Base-by-base conservation (phyloP, 1,140 invertebrate genomes). In the Hermatobates lingyangjiaoensis region DNA sequence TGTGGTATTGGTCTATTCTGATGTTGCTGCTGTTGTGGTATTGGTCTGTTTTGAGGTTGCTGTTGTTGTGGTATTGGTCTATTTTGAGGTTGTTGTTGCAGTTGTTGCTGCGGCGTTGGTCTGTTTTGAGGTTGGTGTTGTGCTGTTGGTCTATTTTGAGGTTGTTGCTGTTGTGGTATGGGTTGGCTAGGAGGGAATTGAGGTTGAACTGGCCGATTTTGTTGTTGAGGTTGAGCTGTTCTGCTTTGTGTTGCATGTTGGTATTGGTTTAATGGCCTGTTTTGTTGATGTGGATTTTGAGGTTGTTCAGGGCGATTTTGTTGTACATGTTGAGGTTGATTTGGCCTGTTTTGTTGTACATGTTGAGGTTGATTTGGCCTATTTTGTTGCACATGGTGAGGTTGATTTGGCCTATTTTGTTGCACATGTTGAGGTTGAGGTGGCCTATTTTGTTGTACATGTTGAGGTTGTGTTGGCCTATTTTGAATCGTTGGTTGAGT, bases 341-440 rank as follows among this genome's bases (percentile, higher is more conserved):
- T 3, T 23, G 44, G 23, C 1, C 26, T 47, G 23, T 47, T 27
- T n/a, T 47, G 30, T 5, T 42, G n/a, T 14, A 27, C 15, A 21
- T 52, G 42, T 30, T 25, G 27, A 18, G 20, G 23, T 25, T 26
- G 12, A 27, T 51, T 45, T 28, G 26, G n/a, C 12, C 28, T 52
- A 21, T 21, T 28, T 26, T 14, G 49, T 50, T 40, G 28, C 21
- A 14, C 50, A 10, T 47, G 53, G 46, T 5, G 45, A 38, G 20
- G 48, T 38, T n/a, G 40, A 27, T 21, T 50, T 42, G 44, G 46
- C 50, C 24, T 54, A 28, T 40, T n/a, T n/a, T n/a, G n/a, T n/a
- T n/a, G n/a, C n/a, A n/a, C n/a, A n/a, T n/a, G n/a, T n/a, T n/a
- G n/a, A n/a, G n/a, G n/a, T n/a, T n/a, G n/a, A n/a, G n/a, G n/a